Base-by-base conservation (phyloP, 2,113 vertebrate genomes). In the Cyphomyrus discorhynchus region DNA sequence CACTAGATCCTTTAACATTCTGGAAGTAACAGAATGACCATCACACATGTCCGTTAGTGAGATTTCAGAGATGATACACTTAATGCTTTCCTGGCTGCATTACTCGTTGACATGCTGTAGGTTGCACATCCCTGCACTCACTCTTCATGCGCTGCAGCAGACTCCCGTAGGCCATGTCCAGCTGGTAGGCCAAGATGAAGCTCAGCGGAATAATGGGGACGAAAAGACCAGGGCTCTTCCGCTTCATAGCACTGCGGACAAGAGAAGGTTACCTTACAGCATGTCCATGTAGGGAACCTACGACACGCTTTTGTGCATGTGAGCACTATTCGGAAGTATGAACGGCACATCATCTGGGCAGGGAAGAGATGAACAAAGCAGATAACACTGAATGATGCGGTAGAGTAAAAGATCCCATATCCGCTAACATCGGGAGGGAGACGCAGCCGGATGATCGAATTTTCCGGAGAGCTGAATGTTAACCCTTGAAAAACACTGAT, bases 131-230 rank as follows among this genome's bases (percentile, higher is more conserved):
- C 74, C 74, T 52, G 50, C 7, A 39, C 90, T 92, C 92, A 99
- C 97, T 94, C 96, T 96, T 97, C 90, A 98, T 95, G 39, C 97
- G 97, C 90, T 96, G 92, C 88, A 97, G 82, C 27, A 98, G 88
- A 0, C 96, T 97, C 56, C 97, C 97, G 66, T 98, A 98, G 42
- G 95, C 97, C 91, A 94, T 92, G 93, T 98, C 97, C 93, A 96
- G 93, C 27, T 98, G 97, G 94, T 97, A 98, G 77, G 90, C 92
- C 74, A 98, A 21, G 80, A 98, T 19, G 90, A 98, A 97, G 90
- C 97, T 31, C 88, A 98, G 95, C 3, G 97, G 97, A 89, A 98
- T 0, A 0, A 98, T 45, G 35, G 97, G 97, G 56, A 93, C 3
- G 52, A 98, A 90, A 45, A 98, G 5, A 53, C 1, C 89, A 0